Evolutionary conservation across 2,888 invertebrate genomes (phyloP).

Genomic region (Lasioglossum figueresi): DNA sequence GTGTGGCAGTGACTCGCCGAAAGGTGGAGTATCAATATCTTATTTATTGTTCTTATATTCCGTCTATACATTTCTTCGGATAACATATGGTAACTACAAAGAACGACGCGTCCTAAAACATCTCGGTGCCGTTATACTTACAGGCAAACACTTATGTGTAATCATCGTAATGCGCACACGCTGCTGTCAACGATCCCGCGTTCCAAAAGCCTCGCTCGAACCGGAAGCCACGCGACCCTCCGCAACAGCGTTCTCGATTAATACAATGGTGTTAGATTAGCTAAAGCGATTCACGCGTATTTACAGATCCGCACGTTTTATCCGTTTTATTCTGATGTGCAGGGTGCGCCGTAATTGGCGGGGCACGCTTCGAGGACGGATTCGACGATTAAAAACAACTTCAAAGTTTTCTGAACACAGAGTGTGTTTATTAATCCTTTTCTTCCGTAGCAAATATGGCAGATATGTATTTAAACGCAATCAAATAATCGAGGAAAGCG

Average conservation of each 20-base stretch:
- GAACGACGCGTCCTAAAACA: conserved; percentile 62
- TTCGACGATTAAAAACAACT: background rate
- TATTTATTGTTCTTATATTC: conserved; percentile 71
- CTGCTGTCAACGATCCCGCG: background rate
- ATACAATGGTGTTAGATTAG: conserved; percentile 54
- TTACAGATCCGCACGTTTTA: conserved; percentile 54
- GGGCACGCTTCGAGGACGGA: background rate
- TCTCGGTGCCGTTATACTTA: conserved; percentile 68
- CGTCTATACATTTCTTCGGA: conserved; percentile 71
- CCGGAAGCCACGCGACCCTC: background rate
- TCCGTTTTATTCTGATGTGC: conserved; percentile 26
- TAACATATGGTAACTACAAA: conserved; percentile 74
- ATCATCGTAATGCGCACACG: conserved; percentile 43
- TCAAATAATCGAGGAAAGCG: background rate
- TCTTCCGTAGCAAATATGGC: background rate
- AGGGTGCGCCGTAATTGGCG: background rate
- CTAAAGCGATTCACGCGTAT: conserved; percentile 62
- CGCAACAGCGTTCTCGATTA: conserved; percentile 49
- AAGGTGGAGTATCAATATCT: conserved; percentile 71
- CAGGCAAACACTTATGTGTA: conserved; percentile 67
- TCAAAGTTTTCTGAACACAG: background rate
- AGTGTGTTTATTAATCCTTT: background rate
- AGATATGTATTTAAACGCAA: background rate
- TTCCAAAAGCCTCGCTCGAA: background rate
- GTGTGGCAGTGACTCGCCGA: background rate